Evolutionary conservation across 2,888 invertebrate genomes (phyloP), one percentile per base, ranked within the genome.

Genomic region (Meloe dianella): DNA sequence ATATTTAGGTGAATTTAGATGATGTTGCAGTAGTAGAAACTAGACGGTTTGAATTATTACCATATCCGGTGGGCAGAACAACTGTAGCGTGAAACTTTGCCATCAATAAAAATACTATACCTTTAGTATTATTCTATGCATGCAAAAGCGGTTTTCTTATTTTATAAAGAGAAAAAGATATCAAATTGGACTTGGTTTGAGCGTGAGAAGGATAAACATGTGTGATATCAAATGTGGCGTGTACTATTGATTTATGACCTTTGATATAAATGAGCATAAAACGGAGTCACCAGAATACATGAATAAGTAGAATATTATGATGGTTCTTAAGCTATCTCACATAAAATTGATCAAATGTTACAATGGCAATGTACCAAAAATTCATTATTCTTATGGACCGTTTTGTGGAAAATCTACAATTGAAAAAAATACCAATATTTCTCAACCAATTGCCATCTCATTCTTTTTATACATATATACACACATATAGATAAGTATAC

Each of bases 31-130:
- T 67, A 70, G 66, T 64, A 65, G 56, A 67, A 70, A 70, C 61
- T 61, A 69, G 62, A 63, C 66, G 60, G 65, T 63, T 62, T 68
- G 65, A 72, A 63, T 68, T 69, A 71, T 72, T 72, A 66, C 68
- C 67, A 69, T 69, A 61, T 70, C 69, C 68, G 64, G 68, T 68
- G 69, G 67, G 67, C 65, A 66, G 66, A 64, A 63, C 70, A 63
- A 57, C 66, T 64, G 65, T 71, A 71, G 71, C 72, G 72, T 72
- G 72, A 69, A 71, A 71, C 64, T 66, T 63, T 35, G 66, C 69
- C 69, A 72, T 72, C 72, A 72, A 72, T 71, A 72, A 72, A 71
- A 72, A 70, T 72, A n/a, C n/a, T n/a, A 68, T 68, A 68, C 67
- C 57, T 63, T 64, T 57, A 61, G 61, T 64, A 68, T 68, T 66